Base-by-base conservation (phyloP, 1,140 invertebrate genomes). In the Acarapis woodi region DNA sequence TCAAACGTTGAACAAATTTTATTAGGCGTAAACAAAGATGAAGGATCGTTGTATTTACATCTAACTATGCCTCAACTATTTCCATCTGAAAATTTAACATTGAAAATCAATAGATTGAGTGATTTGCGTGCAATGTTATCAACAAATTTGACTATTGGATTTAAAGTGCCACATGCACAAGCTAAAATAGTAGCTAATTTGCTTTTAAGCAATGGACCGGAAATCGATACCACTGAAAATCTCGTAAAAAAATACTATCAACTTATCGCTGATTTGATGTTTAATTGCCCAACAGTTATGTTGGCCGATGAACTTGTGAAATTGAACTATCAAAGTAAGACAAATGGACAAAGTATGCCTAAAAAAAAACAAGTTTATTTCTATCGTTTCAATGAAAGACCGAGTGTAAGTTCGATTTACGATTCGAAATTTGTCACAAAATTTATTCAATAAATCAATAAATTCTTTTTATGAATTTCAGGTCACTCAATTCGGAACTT, bases 371-470 rank as follows among this genome's bases (percentile, higher is more conserved):
- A 9, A 9, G 20, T 30, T 28, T 9, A 5, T 18, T n/a, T 24
- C 39, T 2, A 12, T 28, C 2, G 26, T 3, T 5, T 39, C 31
- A 8, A 3, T 30, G 10, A 28, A 23, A 15, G 38, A 24, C 15
- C 24, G 12, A 9, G 20, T 2, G 22, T 67, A 67, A 14, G n/a
- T 20, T 36, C 40, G n/a, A n/a, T n/a, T n/a, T n/a, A n/a, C n/a
- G n/a, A n/a, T n/a, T n/a, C n/a, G n/a, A n/a, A n/a, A n/a, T n/a
- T n/a, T n/a, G n/a, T n/a, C n/a, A n/a, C n/a, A n/a, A n/a, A n/a
- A n/a, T n/a, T n/a, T n/a, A n/a, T n/a, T n/a, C n/a, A n/a, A n/a
- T n/a, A n/a, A n/a, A n/a, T n/a, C n/a, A n/a, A n/a, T n/a, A n/a
- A n/a, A n/a, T n/a, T n/a, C n/a, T n/a, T n/a, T n/a, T n/a, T n/a